Evolutionary conservation across 1,140 invertebrate genomes (phyloP).

Genomic region (Bombus huntii): DNA sequence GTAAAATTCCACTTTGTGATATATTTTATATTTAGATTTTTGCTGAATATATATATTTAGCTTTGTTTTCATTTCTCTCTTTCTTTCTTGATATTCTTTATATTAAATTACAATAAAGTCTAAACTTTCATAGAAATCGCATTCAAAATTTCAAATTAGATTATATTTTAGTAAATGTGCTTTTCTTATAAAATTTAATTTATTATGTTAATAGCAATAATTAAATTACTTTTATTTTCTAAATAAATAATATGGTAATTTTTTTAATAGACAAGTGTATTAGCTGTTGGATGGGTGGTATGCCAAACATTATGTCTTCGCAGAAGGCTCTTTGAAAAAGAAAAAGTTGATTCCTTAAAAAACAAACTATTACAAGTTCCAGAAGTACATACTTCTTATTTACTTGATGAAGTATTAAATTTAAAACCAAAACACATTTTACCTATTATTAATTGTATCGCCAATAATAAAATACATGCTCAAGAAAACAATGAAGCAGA

Average conservation of each 20-base stretch:
- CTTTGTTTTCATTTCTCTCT: not conserved
- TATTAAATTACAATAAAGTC: not conserved
- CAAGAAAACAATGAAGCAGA: constrained; percentile 43
- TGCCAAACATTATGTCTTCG: constrained; percentile 67
- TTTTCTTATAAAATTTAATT: not conserved
- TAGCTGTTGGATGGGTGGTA: constrained; percentile 71
- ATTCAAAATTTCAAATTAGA: not conserved
- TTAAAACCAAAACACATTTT: constrained; percentile 65
- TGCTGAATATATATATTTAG: not conserved
- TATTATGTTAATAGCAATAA: not conserved
- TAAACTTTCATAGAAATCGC: not conserved
- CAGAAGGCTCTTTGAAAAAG: constrained; percentile 61
- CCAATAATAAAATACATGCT: constrained; percentile 44
- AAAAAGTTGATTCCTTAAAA: constrained; percentile 34
- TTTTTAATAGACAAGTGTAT: constrained; percentile 70
- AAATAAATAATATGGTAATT: not conserved
- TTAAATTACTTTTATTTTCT: not conserved
- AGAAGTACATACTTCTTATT: constrained; percentile 38
- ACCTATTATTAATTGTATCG: constrained; percentile 64
- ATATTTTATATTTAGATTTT: not conserved
- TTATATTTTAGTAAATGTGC: not conserved
- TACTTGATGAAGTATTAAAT: constrained; percentile 60
- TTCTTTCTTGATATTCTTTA: not conserved
- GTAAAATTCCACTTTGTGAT: not conserved
- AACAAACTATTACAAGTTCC: constrained; percentile 48